These are phyloP conservation scores for Myzus persicae DNA, from an alignment of 1,140 invertebrate genomes.

Conservation along the genomic window DNA sequence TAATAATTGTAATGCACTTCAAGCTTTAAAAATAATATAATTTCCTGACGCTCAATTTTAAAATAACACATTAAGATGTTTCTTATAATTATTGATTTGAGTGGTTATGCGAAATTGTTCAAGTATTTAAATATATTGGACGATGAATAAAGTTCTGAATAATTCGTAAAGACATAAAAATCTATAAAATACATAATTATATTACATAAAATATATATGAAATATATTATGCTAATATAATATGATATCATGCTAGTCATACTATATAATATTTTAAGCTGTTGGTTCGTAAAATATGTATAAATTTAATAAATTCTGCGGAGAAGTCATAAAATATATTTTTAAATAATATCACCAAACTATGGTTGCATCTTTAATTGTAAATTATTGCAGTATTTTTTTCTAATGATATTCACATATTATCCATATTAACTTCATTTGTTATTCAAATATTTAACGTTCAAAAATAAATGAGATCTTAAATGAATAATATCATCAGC, in stretches of 20 bases:
- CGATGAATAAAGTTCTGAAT: background rate
- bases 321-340: background rate
- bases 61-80: background rate
- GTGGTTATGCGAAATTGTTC: background rate
- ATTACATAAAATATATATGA: background rate
- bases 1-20: background rate
- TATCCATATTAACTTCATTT: background rate
- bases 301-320: constrained; percentile 18
- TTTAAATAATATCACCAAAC: background rate
- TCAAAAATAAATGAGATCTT: background rate
- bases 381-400: background rate
- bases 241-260: background rate
- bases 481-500: background rate
- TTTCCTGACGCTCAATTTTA: background rate
- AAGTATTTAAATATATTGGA: background rate
- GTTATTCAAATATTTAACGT: background rate
- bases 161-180: background rate
- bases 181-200: background rate
- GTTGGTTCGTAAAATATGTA: background rate
- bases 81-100: background rate
- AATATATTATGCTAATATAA: background rate
- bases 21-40: background rate
- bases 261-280: background rate
- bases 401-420: background rate
- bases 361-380: constrained; percentile 1